Base-by-base conservation (phyloP, 2,113 vertebrate species). In the Agapornis roseicollis region DNA sequence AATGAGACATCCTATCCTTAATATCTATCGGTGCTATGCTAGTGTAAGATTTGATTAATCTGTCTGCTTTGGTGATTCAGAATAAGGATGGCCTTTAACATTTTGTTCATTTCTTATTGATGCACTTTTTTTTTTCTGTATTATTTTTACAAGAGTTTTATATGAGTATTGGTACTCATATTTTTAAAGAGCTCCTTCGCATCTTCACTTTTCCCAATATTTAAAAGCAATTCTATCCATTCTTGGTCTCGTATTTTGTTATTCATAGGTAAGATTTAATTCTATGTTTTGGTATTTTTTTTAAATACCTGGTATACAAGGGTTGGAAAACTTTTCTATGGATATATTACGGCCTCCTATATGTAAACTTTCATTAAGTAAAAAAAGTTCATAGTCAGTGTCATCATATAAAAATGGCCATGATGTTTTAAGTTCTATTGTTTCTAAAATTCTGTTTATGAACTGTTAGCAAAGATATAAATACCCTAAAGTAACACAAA, bases 131-230 rank as follows among this genome's bases (percentile, higher is more conserved):
- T 27, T 24, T 37, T 61, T 12, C 68, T 35, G 5, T 79, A 47
- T 47, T 93, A 89, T 91, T 93, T 95, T 94, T 85, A 79, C 81
- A 42, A 79, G 42, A n/a, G 12, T 70, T 84, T 89, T 84, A 68
- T 47, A 31, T 87, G 29, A 87, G 24, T 71, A 80, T 73, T 81
- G 15, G 3, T 78, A 31, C 13, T 68, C 5, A n/a, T 68, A 35
- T 46, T 81, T 93, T 79, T 58, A 20, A 17, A 61, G 31, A 70
- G 31, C 49, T 87, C 10, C 19, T 78, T 66, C 49, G 4, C 12
- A 20, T 50, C 5, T 60, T 79, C 29, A 1, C 16, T 35, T 71
- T 80, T 81, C 29, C 19, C 13, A 28, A 8, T 41, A 49, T 46
- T 81, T 84, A 64, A 85, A 85, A 80, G n/a, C 2, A 69, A 20